These are phyloP conservation scores for Ylistrum balloti DNA, from an alignment of 1,140 invertebrate species.

Conservation along the genomic window DNA sequence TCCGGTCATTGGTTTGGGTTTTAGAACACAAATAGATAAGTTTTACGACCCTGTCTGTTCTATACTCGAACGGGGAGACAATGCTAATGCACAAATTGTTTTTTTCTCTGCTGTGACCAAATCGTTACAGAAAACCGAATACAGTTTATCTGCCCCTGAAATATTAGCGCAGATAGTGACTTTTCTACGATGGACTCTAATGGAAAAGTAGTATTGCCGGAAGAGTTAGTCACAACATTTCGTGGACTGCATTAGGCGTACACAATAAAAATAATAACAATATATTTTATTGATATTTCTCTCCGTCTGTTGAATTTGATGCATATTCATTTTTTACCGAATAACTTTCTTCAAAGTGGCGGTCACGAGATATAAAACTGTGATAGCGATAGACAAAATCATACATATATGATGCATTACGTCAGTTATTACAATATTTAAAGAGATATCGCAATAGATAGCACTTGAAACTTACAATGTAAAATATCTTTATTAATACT, in stretches of 20 bases:
- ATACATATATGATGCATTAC: too few relatives aligned
- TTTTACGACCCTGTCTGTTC: neutral
- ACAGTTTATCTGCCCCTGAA: neutral
- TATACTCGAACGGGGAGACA: neutral
- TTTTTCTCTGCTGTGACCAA: constrained; percentile 30
- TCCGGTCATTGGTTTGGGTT: constrained; percentile 6
- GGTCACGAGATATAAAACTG: too few relatives aligned
- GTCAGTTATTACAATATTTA: too few relatives aligned
- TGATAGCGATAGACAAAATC: too few relatives aligned
- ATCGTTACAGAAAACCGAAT: constrained; percentile 15
- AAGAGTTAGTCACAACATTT: neutral
- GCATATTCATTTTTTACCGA: too few relatives aligned
- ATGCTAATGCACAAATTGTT: constrained; percentile 20
- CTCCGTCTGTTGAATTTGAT: neutral
- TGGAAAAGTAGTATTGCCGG: neutral
- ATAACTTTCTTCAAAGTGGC: too few relatives aligned
- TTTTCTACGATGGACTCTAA: neutral
- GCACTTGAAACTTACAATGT: too few relatives aligned
- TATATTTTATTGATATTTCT: neutral
- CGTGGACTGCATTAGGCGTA: neutral
- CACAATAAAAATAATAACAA: neutral
- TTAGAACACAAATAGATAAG: constrained; percentile 40
- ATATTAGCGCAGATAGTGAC: neutral
- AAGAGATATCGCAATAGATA: too few relatives aligned
- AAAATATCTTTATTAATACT: too few relatives aligned